phyloP scores from a whole-genome alignment of 2,113 vertebrate species.

The Australoheros scitulus region DNA sequence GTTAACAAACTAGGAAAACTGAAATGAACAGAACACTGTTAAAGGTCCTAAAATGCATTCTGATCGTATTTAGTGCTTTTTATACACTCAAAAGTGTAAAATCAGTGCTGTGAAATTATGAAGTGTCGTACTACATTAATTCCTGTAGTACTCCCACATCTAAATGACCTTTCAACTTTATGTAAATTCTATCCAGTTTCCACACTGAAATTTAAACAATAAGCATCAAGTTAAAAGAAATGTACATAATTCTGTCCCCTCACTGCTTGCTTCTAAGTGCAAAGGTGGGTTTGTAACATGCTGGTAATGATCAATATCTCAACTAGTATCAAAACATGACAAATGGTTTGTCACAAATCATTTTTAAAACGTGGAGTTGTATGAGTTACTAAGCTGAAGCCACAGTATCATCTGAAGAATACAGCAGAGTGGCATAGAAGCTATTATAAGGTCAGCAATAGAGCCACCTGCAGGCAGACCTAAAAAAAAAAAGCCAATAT shows the following conservation, averaged over 20 bases:
- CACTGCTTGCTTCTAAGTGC: background rate
- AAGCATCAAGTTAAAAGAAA: background rate
- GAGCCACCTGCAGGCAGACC: background rate
- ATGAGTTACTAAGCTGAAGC: too few relatives aligned
- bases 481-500: background rate
- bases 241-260: background rate
- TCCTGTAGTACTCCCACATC: background rate
- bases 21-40: background rate
- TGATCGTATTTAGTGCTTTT: background rate
- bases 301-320: too few relatives aligned
- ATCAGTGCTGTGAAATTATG: background rate
- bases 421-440: too few relatives aligned
- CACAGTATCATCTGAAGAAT: too few relatives aligned
- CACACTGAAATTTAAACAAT: background rate
- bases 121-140: background rate
- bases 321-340: too few relatives aligned
- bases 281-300: too few relatives aligned
- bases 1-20: background rate
- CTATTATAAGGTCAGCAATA: background rate
- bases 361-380: too few relatives aligned
- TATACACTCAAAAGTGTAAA: background rate
- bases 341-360: too few relatives aligned
- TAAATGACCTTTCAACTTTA: background rate
- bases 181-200: background rate
- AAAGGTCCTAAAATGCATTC: background rate